A percentile compares a stretch with the other conserved stretches of the same genome.
phyloP scores from a whole-genome alignment of 37 sponge, comb jelly and placozoan species.

The Beroe forskalii region DNA sequence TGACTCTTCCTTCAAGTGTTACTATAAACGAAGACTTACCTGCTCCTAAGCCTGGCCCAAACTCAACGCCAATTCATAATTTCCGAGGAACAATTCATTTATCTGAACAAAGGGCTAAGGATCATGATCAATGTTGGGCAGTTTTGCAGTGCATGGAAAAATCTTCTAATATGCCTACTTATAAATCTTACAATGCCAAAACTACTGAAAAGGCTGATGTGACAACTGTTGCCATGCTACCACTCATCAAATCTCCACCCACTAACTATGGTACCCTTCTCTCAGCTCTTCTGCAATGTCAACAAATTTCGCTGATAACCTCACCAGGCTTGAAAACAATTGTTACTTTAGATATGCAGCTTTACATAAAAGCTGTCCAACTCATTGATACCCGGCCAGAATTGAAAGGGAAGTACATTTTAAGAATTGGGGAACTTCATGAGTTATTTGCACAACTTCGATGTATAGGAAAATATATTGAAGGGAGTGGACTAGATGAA shows the following conservation, averaged over 20 bases:
- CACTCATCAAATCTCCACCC: background rate
- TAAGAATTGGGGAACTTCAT: conserved; percentile 9
- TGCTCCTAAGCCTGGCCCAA: no score
- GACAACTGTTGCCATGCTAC: background rate
- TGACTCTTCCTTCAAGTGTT: no score
- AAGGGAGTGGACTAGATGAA: background rate
- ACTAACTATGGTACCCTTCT: background rate
- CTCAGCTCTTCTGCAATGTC: background rate
- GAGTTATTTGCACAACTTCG: background rate
- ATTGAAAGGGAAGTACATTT: background rate
- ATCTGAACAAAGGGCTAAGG: background rate
- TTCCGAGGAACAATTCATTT: background rate
- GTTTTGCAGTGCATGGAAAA: background rate
- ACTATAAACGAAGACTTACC: no score
- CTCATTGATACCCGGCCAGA: background rate
- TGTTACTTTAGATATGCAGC: background rate
- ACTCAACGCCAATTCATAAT: background rate
- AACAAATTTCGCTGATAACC: background rate
- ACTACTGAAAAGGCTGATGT: background rate
- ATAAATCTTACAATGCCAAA: background rate
- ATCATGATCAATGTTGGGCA: background rate
- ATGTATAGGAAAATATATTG: background rate
- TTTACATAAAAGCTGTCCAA: conserved; percentile 12
- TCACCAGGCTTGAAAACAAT: background rate
- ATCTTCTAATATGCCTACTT: background rate